Conservation (phyloP, 2,113 vertebrate species). For the Psophia crepitans region DNA sequence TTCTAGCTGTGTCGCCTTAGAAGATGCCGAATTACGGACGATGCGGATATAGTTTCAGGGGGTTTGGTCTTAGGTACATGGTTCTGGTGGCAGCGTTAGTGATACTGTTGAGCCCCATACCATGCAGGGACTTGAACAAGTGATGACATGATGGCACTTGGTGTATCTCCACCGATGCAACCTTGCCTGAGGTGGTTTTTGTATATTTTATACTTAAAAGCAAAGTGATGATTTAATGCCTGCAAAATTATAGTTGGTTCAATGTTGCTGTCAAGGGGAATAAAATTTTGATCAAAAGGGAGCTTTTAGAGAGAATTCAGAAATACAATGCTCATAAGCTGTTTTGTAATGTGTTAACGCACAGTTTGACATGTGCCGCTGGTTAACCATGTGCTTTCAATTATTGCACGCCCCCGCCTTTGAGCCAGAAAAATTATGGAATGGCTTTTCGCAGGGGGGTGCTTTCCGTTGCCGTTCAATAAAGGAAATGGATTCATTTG, state of each 20-base stretch:
- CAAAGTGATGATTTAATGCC: background rate
- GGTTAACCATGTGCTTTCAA: background rate
- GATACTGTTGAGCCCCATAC: accelerated
- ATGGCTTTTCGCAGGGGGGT: background rate
- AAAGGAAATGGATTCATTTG: background rate
- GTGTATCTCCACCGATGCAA: background rate
- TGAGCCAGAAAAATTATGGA: background rate
- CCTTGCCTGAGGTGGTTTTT: accelerated
- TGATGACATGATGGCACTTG: background rate
- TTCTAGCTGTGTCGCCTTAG: background rate
- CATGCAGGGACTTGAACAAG: background rate
- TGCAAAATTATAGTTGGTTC: background rate
- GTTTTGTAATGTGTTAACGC: background rate
- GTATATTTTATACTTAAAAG: background rate
- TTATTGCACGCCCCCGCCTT: background rate
- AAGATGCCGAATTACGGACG: background rate
- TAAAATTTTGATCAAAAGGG: background rate
- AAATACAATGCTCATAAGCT: background rate
- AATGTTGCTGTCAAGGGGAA: background rate
- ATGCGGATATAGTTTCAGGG: background rate
- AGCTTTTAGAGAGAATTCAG: background rate
- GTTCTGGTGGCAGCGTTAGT: background rate
- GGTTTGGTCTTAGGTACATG: background rate
- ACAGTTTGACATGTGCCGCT: background rate
- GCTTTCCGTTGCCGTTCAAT: background rate